Base-by-base conservation (phyloP, 1,140 invertebrate genomes). In the Caenorhabditis inopinata region DNA sequence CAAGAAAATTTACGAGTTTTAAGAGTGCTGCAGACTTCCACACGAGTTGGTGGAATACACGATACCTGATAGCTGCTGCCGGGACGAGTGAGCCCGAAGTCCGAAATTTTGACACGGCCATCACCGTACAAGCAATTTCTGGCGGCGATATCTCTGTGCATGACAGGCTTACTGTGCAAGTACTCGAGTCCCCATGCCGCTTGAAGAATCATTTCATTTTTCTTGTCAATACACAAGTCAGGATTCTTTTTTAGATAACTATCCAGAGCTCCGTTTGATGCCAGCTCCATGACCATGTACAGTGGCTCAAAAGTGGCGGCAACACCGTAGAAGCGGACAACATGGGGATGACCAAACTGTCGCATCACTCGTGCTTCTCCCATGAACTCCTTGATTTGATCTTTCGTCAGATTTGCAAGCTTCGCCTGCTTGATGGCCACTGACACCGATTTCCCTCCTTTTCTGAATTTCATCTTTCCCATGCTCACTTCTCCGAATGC, bases 121-220 rank as follows among this genome's bases (percentile, higher is more conserved):
- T 38, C 27, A 18, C 45, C 53, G 35, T 47, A 84, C 21, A 75
- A 18, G 18, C 45, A 75, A 12, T 75, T 75, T 18, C 73, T 47
- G 1, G 73, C 73, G 7, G 73, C 73, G 21, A 75, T 75, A 18
- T 75, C 73, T 9, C 73, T 42, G 21, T 75, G 73, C 18, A 75
- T 75, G 4, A 75, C 42, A 32, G 42, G 42, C 29, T 47, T 47
- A 25, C 42, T 18, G 21, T 75, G 73, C 42, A 75, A 32, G 27
- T 75, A 75, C 14, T 46, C 73, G 12, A 75, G 73, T 11, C 73
- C 73, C 42, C 42, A 75, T 12, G 73, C 73, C 16, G 42, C 51
- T 46, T 84, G 83, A 1, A 85, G 35, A n/a, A 84, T 85, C 76
- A 85, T 80, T 14, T 47, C 83, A 29, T 77, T 73, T 42, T 85